Evolutionary conservation across 2,797 vertebrate genomes (phyloP).

Genomic region (Steatocranus sp.): DNA sequence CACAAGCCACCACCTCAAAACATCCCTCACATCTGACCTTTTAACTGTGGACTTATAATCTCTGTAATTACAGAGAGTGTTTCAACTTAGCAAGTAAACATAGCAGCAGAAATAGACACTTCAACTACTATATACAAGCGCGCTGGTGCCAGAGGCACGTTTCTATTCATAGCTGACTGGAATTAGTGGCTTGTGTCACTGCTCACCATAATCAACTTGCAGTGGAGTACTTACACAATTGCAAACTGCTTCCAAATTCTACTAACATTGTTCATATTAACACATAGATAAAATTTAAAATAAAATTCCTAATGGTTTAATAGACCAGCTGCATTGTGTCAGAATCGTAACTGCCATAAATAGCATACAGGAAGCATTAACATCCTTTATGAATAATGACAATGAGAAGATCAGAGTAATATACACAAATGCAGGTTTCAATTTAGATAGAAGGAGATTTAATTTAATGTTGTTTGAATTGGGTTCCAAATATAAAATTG

Average conservation of each 20-base stretch:
- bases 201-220: conserved; percentile 67
- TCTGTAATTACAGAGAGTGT: conserved; percentile 70
- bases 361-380: not conserved
- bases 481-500: not conserved
- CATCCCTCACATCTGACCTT: conserved; percentile 70
- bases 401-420: not conserved
- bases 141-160: conserved; percentile 59
- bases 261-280: not conserved
- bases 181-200: conserved; percentile 66
- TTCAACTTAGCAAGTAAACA: conserved; percentile 71
- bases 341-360: not conserved
- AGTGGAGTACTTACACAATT: conserved; percentile 39
- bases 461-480: not conserved
- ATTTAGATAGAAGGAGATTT: not conserved
- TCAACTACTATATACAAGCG: conserved; percentile 61
- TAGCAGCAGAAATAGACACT: conserved; percentile 70
- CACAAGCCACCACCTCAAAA: conserved; percentile 67
- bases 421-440: not conserved
- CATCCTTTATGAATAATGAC: not conserved
- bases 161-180: conserved; percentile 74
- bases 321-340: not conserved
- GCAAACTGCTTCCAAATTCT: conserved; percentile 1
- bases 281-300: not conserved
- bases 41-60: conserved; percentile 64
- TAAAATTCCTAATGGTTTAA: not conserved